These are phyloP conservation scores for Lucilia sericata DNA, from an alignment of 1,140 invertebrate species.

Conservation along the genomic window DNA sequence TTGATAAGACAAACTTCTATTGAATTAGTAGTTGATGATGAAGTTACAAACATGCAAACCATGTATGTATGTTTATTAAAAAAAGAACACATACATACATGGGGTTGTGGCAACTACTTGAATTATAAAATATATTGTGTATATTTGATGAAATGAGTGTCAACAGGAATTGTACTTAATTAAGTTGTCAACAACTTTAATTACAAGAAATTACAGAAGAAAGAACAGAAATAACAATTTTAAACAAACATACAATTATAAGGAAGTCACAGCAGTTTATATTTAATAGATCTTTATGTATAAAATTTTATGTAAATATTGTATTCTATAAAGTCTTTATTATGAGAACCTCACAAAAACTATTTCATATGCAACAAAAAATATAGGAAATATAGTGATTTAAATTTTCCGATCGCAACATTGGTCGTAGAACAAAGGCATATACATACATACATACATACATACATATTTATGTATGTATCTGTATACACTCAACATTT, in stretches of 20 bases:
- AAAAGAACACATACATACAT: neutral
- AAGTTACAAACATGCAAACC: neutral
- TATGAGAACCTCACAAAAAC: too few relatives aligned
- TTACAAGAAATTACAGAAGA: neutral
- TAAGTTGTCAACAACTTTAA: conserved; percentile 27
- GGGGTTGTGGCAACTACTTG: neutral
- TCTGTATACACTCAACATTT: too few relatives aligned
- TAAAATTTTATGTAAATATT: too few relatives aligned
- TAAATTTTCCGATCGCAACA: too few relatives aligned
- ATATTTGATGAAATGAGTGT: conserved; percentile 13
- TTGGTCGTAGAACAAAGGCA: too few relatives aligned
- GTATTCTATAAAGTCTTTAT: too few relatives aligned
- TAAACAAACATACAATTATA: neutral
- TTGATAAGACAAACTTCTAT: neutral
- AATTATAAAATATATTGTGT: neutral
- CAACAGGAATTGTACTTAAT: conserved; percentile 21
- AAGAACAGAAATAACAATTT: neutral
- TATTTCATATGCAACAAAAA: too few relatives aligned
- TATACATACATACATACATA: too few relatives aligned
- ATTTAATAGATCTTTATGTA: too few relatives aligned
- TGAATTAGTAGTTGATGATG: neutral
- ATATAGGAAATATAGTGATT: too few relatives aligned
- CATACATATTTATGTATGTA: too few relatives aligned
- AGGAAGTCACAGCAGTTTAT: neutral
- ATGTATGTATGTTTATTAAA: neutral